phyloP scores from a whole-genome alignment of 2,888 invertebrate genomes.

The Calameuta filiformis region DNA sequence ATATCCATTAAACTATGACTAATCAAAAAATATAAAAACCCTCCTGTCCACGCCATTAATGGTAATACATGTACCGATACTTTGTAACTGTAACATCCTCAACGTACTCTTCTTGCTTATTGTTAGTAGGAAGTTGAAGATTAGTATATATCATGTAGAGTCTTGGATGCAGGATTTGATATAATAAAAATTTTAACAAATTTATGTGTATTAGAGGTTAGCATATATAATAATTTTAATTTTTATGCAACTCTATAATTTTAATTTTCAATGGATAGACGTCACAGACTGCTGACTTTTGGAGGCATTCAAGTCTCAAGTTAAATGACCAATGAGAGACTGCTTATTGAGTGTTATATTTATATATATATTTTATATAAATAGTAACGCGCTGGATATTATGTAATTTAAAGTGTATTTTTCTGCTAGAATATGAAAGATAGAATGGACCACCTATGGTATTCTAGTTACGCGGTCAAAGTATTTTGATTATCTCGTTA shows the following conservation, averaged over 20 bases:
- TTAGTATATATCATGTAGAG: background rate
- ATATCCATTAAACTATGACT: constrained; percentile 28
- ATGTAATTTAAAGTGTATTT: too few species aligned
- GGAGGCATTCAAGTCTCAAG: background rate
- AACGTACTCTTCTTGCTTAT: background rate
- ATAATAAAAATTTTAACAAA: background rate
- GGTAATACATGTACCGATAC: constrained; percentile 16
- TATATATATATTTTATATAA: too few species aligned
- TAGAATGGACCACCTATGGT: too few species aligned
- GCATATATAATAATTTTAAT: background rate
- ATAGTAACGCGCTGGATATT: too few species aligned
- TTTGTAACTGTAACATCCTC: background rate
- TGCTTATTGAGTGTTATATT: background rate
- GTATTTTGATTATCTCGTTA: background rate
- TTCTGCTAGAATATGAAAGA: too few species aligned
- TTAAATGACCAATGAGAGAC: background rate
- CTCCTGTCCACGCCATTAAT: constrained; percentile 7
- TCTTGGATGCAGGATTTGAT: background rate
- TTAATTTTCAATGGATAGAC: background rate
- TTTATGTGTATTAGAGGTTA: background rate
- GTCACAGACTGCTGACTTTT: background rate
- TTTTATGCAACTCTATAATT: background rate
- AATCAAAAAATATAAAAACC: constrained; percentile 11
- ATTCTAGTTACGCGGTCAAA: background rate
- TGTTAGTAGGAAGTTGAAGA: background rate